Evolutionary conservation across 2,888 invertebrate species (phyloP).

Genomic region (Drosophila mimetica): DNA sequence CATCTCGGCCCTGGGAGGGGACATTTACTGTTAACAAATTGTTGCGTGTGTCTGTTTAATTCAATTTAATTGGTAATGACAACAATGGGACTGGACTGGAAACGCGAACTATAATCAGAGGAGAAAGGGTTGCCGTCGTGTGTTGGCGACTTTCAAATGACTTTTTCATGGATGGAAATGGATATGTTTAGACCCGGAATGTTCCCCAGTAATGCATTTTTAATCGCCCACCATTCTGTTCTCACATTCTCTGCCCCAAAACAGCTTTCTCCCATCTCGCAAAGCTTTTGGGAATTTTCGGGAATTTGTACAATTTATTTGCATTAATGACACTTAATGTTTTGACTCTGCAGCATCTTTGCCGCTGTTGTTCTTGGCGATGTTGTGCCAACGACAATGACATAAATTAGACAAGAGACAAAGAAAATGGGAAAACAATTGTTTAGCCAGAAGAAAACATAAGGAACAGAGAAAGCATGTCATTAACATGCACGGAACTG

Average conservation of each 20-base stretch:
- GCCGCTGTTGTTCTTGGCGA: conserved; percentile 16
- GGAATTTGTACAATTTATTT: conserved; percentile 69
- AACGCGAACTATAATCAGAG: conserved; percentile 42
- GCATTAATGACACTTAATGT: conserved; percentile 76
- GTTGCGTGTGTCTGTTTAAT: conserved; percentile 56
- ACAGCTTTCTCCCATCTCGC: conserved; percentile 32
- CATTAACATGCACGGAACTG: conserved; percentile 40
- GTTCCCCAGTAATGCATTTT: conserved; percentile 56
- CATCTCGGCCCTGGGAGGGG: not conserved
- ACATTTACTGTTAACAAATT: conserved; percentile 48
- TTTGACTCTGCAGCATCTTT: conserved; percentile 34
- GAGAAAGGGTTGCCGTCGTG: conserved; percentile 47
- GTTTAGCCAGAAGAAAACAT: conserved; percentile 56
- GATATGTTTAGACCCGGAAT: conserved; percentile 15
- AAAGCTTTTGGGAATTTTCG: conserved; percentile 20
- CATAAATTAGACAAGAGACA: conserved; percentile 36
- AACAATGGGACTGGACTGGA: conserved; percentile 51
- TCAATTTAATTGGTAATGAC: conserved; percentile 74
- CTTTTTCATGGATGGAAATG: conserved; percentile 41
- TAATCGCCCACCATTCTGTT: conserved; percentile 56
- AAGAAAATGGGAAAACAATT: conserved; percentile 60
- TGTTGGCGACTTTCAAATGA: conserved; percentile 54
- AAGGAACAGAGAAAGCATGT: conserved; percentile 30
- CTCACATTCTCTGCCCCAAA: conserved; percentile 14
- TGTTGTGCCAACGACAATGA: conserved; percentile 20